Evolutionary conservation across 2,888 invertebrate species (phyloP).

Genomic region (Chrysomela aeneicollis): DNA sequence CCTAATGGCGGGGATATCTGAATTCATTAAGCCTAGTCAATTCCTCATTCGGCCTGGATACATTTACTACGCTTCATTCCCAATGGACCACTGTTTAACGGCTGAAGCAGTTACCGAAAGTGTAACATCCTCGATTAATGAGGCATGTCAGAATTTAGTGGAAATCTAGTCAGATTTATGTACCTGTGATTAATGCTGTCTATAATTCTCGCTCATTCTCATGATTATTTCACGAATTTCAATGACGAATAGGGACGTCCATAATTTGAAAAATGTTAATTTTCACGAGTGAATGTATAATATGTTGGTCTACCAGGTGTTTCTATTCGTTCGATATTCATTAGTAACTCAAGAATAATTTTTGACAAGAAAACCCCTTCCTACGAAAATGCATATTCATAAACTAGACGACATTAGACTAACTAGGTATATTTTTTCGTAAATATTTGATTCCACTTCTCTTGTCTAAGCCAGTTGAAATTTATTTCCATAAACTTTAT

Average conservation of each 20-base stretch:
- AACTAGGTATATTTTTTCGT: no score
- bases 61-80: background rate
- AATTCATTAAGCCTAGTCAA: no score
- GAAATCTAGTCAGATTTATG: background rate
- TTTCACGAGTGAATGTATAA: background rate
- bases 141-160: background rate
- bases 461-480: no score
- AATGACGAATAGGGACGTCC: background rate
- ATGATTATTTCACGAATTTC: background rate
- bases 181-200: background rate
- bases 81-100: background rate
- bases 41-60: background rate
- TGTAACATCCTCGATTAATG: background rate
- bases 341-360: no score
- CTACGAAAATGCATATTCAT: no score
- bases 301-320: background rate
- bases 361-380: no score
- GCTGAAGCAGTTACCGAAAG: background rate
- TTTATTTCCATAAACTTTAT: no score
- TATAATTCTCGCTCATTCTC: background rate
- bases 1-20: no score
- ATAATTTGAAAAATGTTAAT: background rate
- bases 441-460: no score
- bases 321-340: background rate
- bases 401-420: no score